Conservation (phyloP, 2,797 vertebrate species). For the Sardinella longiceps region DNA sequence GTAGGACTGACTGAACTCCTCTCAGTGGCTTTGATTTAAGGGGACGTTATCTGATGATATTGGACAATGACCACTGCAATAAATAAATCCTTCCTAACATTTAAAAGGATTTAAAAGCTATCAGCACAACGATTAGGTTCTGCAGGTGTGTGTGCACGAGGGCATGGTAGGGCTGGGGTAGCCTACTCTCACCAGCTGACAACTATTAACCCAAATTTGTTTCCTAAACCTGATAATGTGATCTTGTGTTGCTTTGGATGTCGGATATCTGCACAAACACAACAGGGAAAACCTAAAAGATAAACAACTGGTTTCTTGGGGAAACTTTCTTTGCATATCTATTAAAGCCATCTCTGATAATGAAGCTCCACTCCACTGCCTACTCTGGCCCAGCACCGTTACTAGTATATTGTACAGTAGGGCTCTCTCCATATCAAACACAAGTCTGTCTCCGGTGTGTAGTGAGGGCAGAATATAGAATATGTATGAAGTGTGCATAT, state of each 20-base stretch:
- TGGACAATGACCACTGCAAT: too few species aligned
- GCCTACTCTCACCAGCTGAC: too few species aligned
- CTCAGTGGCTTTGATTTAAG: too few species aligned
- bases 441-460: not conserved
- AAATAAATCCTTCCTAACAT: too few species aligned
- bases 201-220: too few species aligned
- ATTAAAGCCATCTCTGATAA: not conserved
- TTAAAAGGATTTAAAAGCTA: too few species aligned
- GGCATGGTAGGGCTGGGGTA: not conserved
- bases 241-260: too few species aligned
- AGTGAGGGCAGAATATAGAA: not conserved
- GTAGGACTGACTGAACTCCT: not conserved
- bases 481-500: slow-evolving; percentile 9
- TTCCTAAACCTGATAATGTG: too few species aligned
- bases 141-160: not conserved
- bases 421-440: slow-evolving; percentile 4
- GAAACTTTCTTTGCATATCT: not conserved
- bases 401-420: not conserved
- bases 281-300: not conserved
- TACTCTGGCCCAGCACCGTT: not conserved
- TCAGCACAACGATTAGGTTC: too few species aligned
- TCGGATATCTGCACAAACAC: too few species aligned
- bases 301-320: not conserved
- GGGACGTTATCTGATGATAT: too few species aligned
- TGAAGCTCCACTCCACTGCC: not conserved